Evolutionary conservation across 1,140 invertebrate genomes (phyloP).

Genomic region (Drosophila dunni): DNA sequence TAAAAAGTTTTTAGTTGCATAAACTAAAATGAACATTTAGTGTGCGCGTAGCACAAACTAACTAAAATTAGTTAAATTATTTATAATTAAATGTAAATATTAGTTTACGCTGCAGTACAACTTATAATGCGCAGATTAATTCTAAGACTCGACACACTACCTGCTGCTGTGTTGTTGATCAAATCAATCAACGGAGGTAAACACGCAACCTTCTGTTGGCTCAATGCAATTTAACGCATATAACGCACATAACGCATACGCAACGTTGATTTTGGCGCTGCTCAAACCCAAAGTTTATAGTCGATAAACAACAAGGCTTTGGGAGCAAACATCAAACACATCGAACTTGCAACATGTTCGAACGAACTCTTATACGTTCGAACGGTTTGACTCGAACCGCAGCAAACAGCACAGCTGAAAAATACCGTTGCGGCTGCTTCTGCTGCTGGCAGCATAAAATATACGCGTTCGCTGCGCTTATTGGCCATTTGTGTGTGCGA

Average conservation of each 20-base stretch:
- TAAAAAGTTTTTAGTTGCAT: not conserved
- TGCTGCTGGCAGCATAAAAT: slow-evolving; percentile 67
- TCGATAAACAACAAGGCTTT: slow-evolving; percentile 23
- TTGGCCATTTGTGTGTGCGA: slow-evolving; percentile 76
- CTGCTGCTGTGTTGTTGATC: slow-evolving; percentile 7
- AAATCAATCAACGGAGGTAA: slow-evolving; percentile 11
- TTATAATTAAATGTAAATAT: not conserved
- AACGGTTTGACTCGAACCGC: slow-evolving; percentile 39
- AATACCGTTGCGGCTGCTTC: slow-evolving; percentile 10
- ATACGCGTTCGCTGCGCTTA: slow-evolving; percentile 58
- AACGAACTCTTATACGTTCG: slow-evolving; percentile 31
- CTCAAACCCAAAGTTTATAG: slow-evolving; percentile 7
- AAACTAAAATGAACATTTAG: not conserved
- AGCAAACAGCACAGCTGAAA: slow-evolving; percentile 24
- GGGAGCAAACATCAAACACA: slow-evolving; percentile 8
- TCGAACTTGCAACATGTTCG: slow-evolving; percentile 10
- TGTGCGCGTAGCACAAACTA: not conserved
- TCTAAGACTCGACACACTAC: not conserved
- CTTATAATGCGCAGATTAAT: slow-evolving; percentile 13
- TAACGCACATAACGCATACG: slow-evolving; percentile 40
- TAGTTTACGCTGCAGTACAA: not conserved
- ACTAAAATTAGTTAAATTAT: not conserved
- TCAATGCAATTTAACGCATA: slow-evolving; percentile 41
- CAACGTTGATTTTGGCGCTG: slow-evolving; percentile 24
- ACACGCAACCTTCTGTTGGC: not conserved